Conservation (phyloP, 2,888 invertebrate genomes). For the Netelia inedita region DNA sequence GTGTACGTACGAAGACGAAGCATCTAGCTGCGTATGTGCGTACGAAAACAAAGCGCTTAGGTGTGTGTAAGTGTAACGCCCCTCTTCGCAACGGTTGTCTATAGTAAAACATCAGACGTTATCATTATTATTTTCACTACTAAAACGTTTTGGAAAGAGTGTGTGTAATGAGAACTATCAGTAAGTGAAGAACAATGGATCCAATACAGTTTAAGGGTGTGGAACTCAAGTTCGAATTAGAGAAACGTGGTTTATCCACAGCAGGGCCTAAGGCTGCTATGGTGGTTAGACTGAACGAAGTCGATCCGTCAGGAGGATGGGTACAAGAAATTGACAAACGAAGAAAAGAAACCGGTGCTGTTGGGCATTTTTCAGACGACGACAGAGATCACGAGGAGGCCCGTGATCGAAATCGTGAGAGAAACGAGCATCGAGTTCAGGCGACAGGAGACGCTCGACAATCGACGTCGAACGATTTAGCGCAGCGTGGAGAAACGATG, state of each 20-base stretch:
- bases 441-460: not conserved
- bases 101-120: no score
- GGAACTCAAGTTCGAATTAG: conserved; percentile 3
- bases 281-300: not conserved
- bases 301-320: not conserved
- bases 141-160: no score
- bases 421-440: not conserved
- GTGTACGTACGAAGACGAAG: no score
- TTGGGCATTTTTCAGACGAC: not conserved
- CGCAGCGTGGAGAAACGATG: not conserved
- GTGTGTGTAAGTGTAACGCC: no score
- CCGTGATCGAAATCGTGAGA: not conserved
- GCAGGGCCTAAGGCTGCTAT: not conserved
- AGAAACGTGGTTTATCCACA: not conserved
- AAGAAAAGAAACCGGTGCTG: not conserved
- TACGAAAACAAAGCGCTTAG: no score
- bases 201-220: not conserved
- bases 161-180: no score
- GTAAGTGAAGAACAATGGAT: no score
- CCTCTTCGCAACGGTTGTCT: no score
- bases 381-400: not conserved
- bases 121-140: no score
- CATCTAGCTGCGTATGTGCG: no score
- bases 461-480: no score
- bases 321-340: not conserved